Evolutionary conservation across 2,797 vertebrate genomes (phyloP).

Genomic region (Octomys mimax): DNA sequence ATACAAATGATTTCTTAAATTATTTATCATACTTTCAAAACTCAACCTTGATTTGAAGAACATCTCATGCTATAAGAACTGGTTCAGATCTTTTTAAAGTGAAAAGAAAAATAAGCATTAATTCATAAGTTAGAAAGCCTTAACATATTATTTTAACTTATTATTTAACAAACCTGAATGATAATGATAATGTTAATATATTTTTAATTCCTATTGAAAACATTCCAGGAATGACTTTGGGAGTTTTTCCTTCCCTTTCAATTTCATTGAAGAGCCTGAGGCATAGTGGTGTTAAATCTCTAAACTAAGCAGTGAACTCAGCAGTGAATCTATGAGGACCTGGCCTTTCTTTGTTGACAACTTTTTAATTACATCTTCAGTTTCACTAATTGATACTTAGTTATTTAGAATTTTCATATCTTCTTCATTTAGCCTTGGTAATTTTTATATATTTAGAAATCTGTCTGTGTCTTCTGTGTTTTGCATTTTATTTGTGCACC

Average conservation of each 20-base stretch:
- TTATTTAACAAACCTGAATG: slow-evolving; percentile 62
- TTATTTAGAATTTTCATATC: neutral
- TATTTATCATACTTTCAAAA: slow-evolving; percentile 57
- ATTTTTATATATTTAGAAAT: neutral
- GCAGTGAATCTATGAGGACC: neutral
- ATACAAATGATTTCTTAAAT: slow-evolving; percentile 42
- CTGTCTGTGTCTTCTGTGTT: neutral
- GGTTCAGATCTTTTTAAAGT: slow-evolving; percentile 15
- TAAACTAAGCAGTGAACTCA: neutral
- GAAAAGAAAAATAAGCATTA: slow-evolving; percentile 47
- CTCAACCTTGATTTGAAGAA: slow-evolving; percentile 52
- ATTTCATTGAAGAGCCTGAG: neutral
- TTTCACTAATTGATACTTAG: neutral
- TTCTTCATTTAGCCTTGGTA: neutral
- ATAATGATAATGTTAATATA: slow-evolving; percentile 60
- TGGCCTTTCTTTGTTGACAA: neutral
- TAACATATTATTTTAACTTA: slow-evolving; percentile 65
- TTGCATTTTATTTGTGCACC: neutral
- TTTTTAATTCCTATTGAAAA: slow-evolving; percentile 67
- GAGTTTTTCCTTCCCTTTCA: neutral
- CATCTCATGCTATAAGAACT: slow-evolving; percentile 22
- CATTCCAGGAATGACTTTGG: slow-evolving; percentile 13
- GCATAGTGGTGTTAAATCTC: neutral
- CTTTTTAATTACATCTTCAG: neutral
- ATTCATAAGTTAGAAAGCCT: slow-evolving; percentile 65